Evolutionary conservation across 1,140 invertebrate genomes (phyloP), one percentile per base, ranked within the genome.

Genomic region (Teleogryllus occipitalis): DNA sequence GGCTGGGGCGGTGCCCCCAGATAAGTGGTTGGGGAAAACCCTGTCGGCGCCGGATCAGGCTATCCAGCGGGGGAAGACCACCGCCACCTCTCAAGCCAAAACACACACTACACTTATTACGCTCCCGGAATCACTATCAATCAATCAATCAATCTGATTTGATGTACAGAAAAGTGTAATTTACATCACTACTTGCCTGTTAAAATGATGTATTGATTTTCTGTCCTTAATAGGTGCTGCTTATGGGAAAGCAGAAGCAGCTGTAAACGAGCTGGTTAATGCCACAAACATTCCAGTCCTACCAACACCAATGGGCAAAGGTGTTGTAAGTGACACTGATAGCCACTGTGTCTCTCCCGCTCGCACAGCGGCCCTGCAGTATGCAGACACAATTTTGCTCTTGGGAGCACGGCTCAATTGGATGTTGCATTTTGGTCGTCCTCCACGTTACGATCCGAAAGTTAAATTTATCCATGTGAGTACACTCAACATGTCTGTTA

Each of bases 301-400:
- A 47, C 93, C 97, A 2, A 98, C 96, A 18, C 97, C 97, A 2
- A 98, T 99, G 96, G 97, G 95, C 82, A 99, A 98, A 88, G 97
- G 97, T 65, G 95, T 98, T 5, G 90, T 98, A 12, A 88, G 95
- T 0, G 97, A 99, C 85, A 89, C 88, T 18, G 93, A 96, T 82
- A 81, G 86, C 3, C 88, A 91, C 80, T 96, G 94, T 86, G 93
- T 98, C 7, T 91, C 93, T 7, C 90, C 95, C 21, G 96, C 97
- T 2, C 89, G 97, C 80, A 97, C 97, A 0, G 84, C 90, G 47
- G 97, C 96, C 15, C 87, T 99, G 39, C 91, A 93, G 82, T 89
- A 96, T 82, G 94, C 96, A 27, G 97, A 99, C 86, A 93, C 97
- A 0, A 90, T 99, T 8, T 82, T 99, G 6, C 86, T 99, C 18